A percentile compares a stretch with the other conserved stretches of the same genome.
Conservation (phyloP, 2,888 invertebrate species). For the Napeogenes sylphis region DNA sequence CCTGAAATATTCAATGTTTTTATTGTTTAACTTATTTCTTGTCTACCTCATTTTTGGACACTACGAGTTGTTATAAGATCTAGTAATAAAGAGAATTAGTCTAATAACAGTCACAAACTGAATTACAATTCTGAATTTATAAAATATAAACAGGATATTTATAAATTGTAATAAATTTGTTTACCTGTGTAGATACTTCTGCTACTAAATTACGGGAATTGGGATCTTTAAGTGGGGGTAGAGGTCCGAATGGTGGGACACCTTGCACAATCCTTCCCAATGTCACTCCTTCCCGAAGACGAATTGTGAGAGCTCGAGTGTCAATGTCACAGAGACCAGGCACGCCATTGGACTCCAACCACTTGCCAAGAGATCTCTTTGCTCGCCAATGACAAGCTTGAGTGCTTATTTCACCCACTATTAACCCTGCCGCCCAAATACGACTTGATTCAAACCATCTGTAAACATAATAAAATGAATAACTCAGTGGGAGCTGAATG, state of each 20-base stretch:
- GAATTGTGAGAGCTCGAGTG: slow-evolving; percentile 94
- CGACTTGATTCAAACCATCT: slow-evolving; percentile 94
- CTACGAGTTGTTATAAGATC: no score
- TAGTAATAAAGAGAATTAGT: no score
- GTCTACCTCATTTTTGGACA: no score
- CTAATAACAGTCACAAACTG: no score
- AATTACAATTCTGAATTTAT: not conserved
- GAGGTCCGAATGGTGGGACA: slow-evolving; percentile 61
- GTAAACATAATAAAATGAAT: slow-evolving; percentile 32
- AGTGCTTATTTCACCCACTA: slow-evolving; percentile 93
- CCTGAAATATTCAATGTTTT: slow-evolving; percentile 59
- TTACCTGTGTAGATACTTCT: slow-evolving; percentile 90
- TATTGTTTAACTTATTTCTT: no score
- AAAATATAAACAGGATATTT: no score
- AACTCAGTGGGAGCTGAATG: no score
- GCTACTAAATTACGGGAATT: slow-evolving; percentile 92
- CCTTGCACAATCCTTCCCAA: slow-evolving; percentile 82
- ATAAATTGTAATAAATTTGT: no score
- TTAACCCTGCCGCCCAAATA: slow-evolving; percentile 94
- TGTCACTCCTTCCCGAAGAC: slow-evolving; percentile 92
- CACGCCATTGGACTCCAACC: slow-evolving; percentile 87
- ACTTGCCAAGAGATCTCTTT: slow-evolving; percentile 85
- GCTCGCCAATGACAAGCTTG: slow-evolving; percentile 95
- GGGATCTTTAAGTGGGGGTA: slow-evolving; percentile 81
- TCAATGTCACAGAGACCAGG: slow-evolving; percentile 96